phyloP scores from a whole-genome alignment of 2,797 vertebrate species.

The Acrossocheilus fasciatus region DNA sequence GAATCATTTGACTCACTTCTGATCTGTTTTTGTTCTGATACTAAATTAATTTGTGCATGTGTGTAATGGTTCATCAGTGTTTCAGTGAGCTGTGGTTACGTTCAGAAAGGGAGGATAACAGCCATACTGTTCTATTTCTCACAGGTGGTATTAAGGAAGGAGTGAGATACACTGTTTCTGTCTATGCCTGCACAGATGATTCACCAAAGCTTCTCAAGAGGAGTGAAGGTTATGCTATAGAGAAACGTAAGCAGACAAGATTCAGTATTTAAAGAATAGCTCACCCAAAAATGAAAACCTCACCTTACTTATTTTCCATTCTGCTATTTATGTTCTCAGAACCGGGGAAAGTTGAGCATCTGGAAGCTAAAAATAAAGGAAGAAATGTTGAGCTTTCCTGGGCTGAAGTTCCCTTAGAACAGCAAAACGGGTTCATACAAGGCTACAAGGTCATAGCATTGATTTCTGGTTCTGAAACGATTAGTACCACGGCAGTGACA shows the following conservation, averaged over 20 bases:
- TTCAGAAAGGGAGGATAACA: background rate
- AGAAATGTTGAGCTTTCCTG: constrained; percentile 67
- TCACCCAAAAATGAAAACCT: background rate
- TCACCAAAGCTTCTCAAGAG: constrained; percentile 65
- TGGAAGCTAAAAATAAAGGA: constrained; percentile 30
- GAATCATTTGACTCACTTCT: background rate
- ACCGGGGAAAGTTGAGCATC: constrained; percentile 29
- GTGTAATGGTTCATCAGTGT: background rate
- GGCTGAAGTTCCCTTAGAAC: constrained; percentile 52
- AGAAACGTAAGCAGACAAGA: constrained; percentile 66
- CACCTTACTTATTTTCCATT: background rate
- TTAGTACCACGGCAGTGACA: accelerated
- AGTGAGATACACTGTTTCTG: constrained; percentile 69
- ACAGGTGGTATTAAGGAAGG: constrained; percentile 66
- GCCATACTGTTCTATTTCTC: background rate
- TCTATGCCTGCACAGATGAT: constrained; percentile 70
- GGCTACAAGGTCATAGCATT: constrained; percentile 65
- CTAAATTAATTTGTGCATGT: background rate
- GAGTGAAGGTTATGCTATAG: constrained; percentile 68
- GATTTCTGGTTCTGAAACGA: accelerated
- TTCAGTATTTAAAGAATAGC: background rate
- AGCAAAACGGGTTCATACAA: constrained; percentile 68
- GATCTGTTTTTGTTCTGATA: background rate
- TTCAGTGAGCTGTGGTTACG: background rate
- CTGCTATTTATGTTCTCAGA: constrained; percentile 53